phyloP scores from a whole-genome alignment of 2,888 invertebrate genomes.

The Temnothorax ravouxi region DNA sequence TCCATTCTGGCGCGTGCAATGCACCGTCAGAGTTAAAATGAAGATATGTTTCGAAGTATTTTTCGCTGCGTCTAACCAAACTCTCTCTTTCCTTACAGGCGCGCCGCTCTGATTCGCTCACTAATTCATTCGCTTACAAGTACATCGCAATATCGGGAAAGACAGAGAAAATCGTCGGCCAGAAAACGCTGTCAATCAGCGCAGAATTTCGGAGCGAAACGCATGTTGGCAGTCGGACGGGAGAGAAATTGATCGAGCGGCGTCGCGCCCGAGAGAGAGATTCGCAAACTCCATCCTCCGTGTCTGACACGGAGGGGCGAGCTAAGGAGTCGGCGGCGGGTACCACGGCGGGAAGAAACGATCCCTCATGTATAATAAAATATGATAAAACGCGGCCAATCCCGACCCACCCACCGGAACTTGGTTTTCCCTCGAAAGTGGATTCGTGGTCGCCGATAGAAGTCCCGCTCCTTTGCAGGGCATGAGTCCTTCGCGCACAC shows the following conservation, averaged over 20 bases:
- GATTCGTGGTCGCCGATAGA: conserved; percentile 52
- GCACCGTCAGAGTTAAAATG: background rate
- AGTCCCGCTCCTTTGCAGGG: conserved; percentile 38
- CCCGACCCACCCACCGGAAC: conserved; percentile 75
- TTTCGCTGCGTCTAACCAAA: background rate
- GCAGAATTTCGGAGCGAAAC: conserved; percentile 25
- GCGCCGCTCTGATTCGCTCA: background rate
- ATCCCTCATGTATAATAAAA: conserved; percentile 81
- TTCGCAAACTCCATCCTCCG: conserved; percentile 63
- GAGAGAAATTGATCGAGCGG: conserved; percentile 55
- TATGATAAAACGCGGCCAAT: conserved; percentile 81
- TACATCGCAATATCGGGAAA: background rate
- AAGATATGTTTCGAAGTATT: background rate
- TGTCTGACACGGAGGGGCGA: conserved; percentile 41
- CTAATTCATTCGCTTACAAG: conserved; percentile 16
- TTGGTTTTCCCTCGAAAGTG: conserved; percentile 70
- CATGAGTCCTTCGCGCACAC: conserved; percentile 25
- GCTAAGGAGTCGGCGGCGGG: conserved; percentile 46
- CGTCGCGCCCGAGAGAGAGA: conserved; percentile 32
- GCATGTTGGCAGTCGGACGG: conserved; percentile 2
- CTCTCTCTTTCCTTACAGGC: background rate
- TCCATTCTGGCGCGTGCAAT: background rate
- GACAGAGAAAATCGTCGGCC: background rate
- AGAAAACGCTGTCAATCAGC: conserved; percentile 19
- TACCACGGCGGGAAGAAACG: conserved; percentile 60